Evolutionary conservation across 2,797 vertebrate species (phyloP).

Genomic region (Neopelma chrysocephalum): DNA sequence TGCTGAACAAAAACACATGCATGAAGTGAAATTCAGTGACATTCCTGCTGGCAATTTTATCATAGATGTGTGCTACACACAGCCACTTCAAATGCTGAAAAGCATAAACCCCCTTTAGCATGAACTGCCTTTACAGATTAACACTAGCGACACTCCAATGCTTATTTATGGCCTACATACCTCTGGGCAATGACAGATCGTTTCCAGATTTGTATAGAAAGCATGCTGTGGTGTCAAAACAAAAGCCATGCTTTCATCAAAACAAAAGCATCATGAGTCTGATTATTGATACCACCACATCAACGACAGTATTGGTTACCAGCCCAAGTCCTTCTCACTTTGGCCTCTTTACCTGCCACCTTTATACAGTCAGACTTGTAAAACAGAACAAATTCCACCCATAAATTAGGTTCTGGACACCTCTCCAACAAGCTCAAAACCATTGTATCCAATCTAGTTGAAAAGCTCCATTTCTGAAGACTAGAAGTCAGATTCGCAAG

Average conservation of each 20-base stretch:
- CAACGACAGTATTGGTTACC: background rate
- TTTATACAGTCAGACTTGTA: background rate
- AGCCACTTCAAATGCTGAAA: slow-evolving; percentile 27
- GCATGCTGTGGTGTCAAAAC: background rate
- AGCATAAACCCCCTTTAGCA: background rate
- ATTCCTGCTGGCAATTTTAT: slow-evolving; percentile 6
- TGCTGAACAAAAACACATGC: background rate
- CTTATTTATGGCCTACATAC: slow-evolving; percentile 18
- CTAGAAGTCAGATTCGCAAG: background rate
- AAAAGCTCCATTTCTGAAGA: background rate
- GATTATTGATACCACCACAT: background rate
- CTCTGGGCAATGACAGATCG: slow-evolving; percentile 47
- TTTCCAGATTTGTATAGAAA: slow-evolving; percentile 12
- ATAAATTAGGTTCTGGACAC: background rate
- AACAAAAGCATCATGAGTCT: background rate
- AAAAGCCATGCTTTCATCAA: slow-evolving; percentile 21
- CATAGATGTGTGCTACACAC: background rate
- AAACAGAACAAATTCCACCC: background rate
- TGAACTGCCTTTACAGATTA: slow-evolving; percentile 30
- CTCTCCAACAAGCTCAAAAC: background rate
- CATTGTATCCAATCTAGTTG: background rate
- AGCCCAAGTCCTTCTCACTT: background rate
- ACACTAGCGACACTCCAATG: background rate
- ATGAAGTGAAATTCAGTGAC: background rate
- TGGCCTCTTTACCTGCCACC: background rate